These are phyloP conservation scores for Drosophila dunni DNA, from an alignment of 1,140 invertebrate species.

Conservation along the genomic window DNA sequence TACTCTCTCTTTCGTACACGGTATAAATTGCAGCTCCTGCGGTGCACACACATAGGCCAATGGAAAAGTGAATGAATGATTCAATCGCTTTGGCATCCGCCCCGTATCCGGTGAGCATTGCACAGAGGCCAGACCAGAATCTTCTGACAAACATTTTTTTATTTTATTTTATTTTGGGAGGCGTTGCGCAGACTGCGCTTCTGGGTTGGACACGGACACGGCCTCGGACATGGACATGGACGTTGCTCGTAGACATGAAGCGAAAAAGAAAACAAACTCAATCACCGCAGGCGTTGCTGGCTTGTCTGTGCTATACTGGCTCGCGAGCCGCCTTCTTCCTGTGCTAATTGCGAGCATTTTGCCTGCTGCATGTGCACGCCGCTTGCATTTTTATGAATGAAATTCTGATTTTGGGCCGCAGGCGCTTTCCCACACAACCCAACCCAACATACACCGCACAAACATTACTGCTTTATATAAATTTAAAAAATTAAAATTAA, in stretches of 20 bases:
- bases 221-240: slow-evolving; percentile 10
- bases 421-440: slow-evolving; percentile 61
- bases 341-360: slow-evolving; percentile 63
- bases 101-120: slow-evolving; percentile 79
- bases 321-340: slow-evolving; percentile 66
- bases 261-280: background rate
- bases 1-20: too few species aligned
- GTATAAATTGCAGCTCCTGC: slow-evolving; percentile 63
- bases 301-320: slow-evolving; percentile 59
- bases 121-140: slow-evolving; percentile 29
- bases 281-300: slow-evolving; percentile 27
- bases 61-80: slow-evolving; percentile 56
- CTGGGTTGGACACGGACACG: slow-evolving; percentile 32
- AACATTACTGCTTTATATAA: slow-evolving; percentile 2
- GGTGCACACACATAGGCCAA: slow-evolving; percentile 46
- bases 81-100: slow-evolving; percentile 82
- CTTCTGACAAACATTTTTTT: background rate
- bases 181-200: slow-evolving; percentile 67
- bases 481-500: slow-evolving; percentile 12
- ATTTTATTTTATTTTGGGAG: slow-evolving; percentile 41
- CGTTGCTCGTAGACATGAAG: slow-evolving; percentile 6
- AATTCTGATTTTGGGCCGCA: slow-evolving; percentile 41
- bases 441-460: slow-evolving; percentile 11
- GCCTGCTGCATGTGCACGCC: slow-evolving; percentile 55
- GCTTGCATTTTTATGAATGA: slow-evolving; percentile 75